A percentile compares a stretch with the other conserved stretches of the same genome.
Conservation (phyloP, 2,113 vertebrate genomes). For the Oncorhynchus mykiss region DNA sequence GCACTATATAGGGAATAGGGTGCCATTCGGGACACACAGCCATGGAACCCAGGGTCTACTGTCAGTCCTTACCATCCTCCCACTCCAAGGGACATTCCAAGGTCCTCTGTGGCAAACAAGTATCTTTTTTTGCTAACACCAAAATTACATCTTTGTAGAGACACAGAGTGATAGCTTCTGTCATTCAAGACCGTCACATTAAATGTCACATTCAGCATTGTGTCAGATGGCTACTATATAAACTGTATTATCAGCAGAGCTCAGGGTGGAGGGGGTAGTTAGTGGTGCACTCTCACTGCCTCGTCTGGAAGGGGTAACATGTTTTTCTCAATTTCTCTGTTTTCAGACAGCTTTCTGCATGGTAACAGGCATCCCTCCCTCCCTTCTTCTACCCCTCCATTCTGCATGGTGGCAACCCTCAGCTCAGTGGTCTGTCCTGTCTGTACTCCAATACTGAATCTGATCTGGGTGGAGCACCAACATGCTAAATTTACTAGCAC, state of each 20-base stretch:
- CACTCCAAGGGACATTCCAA: conserved; percentile 12
- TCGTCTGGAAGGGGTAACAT: conserved; percentile 22
- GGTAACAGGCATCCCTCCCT: conserved; percentile 39
- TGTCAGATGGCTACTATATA: neutral
- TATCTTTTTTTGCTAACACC: neutral
- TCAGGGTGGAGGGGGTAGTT: conserved; percentile 25
- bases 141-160: conserved; percentile 23
- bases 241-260: conserved; percentile 26
- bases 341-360: conserved; percentile 51
- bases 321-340: conserved; percentile 12
- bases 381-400: neutral
- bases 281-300: conserved; percentile 28
- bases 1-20: no score
- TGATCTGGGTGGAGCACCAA: conserved; percentile 60
- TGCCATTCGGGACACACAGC: neutral
- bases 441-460: conserved; percentile 45
- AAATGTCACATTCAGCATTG: conserved; percentile 4
- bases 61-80: conserved; percentile 4
- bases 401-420: conserved; percentile 57
- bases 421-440: conserved; percentile 35
- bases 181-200: neutral
- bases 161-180: conserved; percentile 11
- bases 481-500: conserved; percentile 57
- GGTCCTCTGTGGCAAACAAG: conserved; percentile 22
- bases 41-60: neutral